These are phyloP conservation scores for Opisthograptis luteolata DNA, from an alignment of 2,888 invertebrate species.

Conservation along the genomic window DNA sequence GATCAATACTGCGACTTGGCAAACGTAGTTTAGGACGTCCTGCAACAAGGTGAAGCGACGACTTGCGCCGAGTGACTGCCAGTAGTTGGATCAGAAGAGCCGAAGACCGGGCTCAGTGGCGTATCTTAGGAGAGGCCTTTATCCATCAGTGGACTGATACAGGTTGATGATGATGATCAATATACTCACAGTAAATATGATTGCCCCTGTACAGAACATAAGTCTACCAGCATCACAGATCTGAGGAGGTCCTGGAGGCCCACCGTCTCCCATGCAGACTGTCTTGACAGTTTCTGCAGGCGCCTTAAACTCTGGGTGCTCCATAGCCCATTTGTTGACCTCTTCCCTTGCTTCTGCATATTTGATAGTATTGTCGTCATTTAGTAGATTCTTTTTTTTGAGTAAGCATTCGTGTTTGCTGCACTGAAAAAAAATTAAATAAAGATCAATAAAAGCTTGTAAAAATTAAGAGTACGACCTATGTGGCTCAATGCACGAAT, in stretches of 20 bases:
- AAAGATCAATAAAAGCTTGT: constrained; percentile 2
- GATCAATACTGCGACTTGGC: too few species aligned
- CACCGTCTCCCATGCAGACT: constrained; percentile 47
- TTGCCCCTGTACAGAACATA: constrained; percentile 53
- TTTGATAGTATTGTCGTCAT: constrained; percentile 50
- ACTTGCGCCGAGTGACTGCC: too few species aligned
- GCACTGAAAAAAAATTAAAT: constrained; percentile 59
- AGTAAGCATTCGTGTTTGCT: constrained; percentile 59
- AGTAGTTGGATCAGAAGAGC: too few species aligned
- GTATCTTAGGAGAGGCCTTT: too few species aligned
- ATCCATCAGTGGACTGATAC: too few species aligned
- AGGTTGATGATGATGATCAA: too few species aligned
- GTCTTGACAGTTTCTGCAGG: constrained; percentile 48
- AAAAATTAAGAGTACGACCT: neutral
- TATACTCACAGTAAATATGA: constrained; percentile 51
- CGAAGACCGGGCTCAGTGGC: too few species aligned
- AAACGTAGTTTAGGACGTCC: too few species aligned
- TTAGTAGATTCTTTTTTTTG: constrained; percentile 52
- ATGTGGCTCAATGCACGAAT: too few species aligned
- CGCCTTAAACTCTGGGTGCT: constrained; percentile 52
- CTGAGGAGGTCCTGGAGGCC: constrained; percentile 51
- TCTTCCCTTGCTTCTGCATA: constrained; percentile 46
- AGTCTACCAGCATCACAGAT: constrained; percentile 60
- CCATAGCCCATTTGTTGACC: constrained; percentile 53
- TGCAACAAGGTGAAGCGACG: too few species aligned